Conservation (phyloP, 37 sponge, comb jelly and placozoan species). For the Beroe forskalii region DNA sequence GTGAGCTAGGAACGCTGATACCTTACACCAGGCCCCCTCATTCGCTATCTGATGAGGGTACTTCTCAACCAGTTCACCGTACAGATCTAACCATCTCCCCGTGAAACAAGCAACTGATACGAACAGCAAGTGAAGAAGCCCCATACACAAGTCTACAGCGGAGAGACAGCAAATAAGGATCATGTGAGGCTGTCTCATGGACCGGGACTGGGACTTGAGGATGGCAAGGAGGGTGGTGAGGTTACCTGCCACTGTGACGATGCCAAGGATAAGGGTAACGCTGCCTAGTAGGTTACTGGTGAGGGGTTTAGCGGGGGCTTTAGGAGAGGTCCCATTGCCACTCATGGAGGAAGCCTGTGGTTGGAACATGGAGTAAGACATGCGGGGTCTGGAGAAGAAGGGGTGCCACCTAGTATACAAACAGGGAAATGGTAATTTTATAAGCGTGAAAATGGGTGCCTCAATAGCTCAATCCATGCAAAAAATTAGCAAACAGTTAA, state of each 20-base stretch:
- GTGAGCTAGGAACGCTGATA: constrained; percentile 4
- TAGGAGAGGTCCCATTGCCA: not conserved
- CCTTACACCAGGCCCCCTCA: constrained; percentile 22
- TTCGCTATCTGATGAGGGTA: not conserved
- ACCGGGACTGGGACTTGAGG: constrained; percentile 13
- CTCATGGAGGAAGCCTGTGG: not conserved
- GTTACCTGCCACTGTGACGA: constrained; percentile 44
- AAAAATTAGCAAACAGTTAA: too few species aligned
- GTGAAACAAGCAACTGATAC: constrained; percentile 45
- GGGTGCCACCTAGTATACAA: too few species aligned
- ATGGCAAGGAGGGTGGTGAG: constrained; percentile 29
- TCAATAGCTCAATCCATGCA: too few species aligned
- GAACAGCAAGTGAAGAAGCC: constrained; percentile 21
- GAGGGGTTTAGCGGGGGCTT: not conserved
- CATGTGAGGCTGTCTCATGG: constrained; percentile 39
- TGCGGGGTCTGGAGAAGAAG: too few species aligned
- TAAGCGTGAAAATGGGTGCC: too few species aligned
- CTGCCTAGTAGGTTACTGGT: constrained; percentile 1
- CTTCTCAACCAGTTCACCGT: not conserved
- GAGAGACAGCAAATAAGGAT: constrained; percentile 49
- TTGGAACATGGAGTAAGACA: not conserved
- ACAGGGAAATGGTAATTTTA: too few species aligned
- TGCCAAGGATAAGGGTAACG: constrained; percentile 15
- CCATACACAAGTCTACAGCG: constrained; percentile 8
- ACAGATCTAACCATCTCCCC: not conserved